phyloP scores from a whole-genome alignment of 92 coral and sea anemone genomes.

The Epizoanthus scotinus region DNA sequence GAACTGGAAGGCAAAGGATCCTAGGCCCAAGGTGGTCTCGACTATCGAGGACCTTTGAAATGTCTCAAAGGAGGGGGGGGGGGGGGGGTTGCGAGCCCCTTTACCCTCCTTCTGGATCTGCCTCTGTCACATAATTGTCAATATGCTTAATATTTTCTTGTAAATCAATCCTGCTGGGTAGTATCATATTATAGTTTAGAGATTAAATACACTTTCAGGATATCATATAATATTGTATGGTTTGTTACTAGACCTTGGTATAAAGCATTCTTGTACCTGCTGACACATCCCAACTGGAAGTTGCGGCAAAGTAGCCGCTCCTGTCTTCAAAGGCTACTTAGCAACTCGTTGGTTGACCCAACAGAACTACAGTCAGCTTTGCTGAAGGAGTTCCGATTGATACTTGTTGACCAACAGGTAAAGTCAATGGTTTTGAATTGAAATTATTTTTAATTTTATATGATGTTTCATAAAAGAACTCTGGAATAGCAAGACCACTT shows the following conservation, averaged over 20 bases:
- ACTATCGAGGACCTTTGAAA: too few species aligned
- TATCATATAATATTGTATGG: not conserved
- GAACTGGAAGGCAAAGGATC: too few species aligned
- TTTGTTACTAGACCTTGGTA: constrained; percentile 77
- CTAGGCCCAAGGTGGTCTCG: too few species aligned
- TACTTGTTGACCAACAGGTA: constrained; percentile 78
- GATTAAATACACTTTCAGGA: not conserved
- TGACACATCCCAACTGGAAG: constrained; percentile 68
- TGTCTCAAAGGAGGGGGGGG: too few species aligned
- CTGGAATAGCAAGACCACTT: too few species aligned
- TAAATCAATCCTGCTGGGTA: not conserved
- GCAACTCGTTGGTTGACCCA: constrained; percentile 61
- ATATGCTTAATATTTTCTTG: not conserved
- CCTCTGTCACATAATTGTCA: not conserved
- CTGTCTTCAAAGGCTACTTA: constrained; percentile 68
- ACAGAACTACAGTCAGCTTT: constrained; percentile 68
- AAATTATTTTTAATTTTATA: too few species aligned
- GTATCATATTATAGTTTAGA: too few species aligned
- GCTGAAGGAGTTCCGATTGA: constrained; percentile 72
- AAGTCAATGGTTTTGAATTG: not conserved
- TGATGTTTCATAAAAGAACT: too few species aligned
- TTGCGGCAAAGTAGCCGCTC: constrained; percentile 62
- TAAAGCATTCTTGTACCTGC: constrained; percentile 70
- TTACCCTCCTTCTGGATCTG: too few species aligned
- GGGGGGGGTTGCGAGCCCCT: too few species aligned